Base-by-base conservation (phyloP, 2,113 vertebrate species). In the Rhinoderma darwinii region DNA sequence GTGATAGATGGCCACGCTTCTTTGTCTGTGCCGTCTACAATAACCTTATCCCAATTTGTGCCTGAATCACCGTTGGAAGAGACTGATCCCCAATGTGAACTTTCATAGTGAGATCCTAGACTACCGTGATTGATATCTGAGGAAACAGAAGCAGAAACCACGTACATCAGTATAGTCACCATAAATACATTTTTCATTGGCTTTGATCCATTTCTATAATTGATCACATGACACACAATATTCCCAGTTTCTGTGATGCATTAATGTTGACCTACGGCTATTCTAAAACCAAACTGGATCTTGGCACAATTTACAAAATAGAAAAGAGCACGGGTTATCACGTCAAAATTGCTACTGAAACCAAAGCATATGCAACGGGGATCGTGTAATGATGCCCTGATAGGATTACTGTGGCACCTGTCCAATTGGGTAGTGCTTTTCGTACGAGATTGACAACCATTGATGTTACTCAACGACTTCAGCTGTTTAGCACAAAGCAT, bases 61-160 rank as follows among this genome's bases (percentile, higher is more conserved):
- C 96, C 96, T 86, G 95, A 91, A 92, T 98, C 96, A 70, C 95
- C 96, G 81, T 95, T 95, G 89, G 96, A 96, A 93, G 97, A 98
- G 88, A 96, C 95, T 92, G 96, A 94, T 90, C 95, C 97, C 96
- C 95, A 97, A 89, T 96, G 95, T 89, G 95, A 96, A 94, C 94
- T 96, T 93, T 99, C 98, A 98, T 99, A 98, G 93, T 98, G 97
- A 61, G 96, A 93, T 92, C 97, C 98, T 93, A 97, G 94, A 93
- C 94, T 95, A 88, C 92, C 94, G 92, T 97, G 97, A 91, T 97
- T 97, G 93, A 96, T 91, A 94, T 97, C 98, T 99, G 94, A 35
- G 88, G 88, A 68, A 25, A 91, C 90, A 86, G 35, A 61, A 77
- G 30, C 15, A 43, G 3, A 75, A 90, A 72, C 7, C 8, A 8